Conservation (phyloP, 2,113 vertebrate genomes). For the Neodontobutis hainanensis region DNA sequence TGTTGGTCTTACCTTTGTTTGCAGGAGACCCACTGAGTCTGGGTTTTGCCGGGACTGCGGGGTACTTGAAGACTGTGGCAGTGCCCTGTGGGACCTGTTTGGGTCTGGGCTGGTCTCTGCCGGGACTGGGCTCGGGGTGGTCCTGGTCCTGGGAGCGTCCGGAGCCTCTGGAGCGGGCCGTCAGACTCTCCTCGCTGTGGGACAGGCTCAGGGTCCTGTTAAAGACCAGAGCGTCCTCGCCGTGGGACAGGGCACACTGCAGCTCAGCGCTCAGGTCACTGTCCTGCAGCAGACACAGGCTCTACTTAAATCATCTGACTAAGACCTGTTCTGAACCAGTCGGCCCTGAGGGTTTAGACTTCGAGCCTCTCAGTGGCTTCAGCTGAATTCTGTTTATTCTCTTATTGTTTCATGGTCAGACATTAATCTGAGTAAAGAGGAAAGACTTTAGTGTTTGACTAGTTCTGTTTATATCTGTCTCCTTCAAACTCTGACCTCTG, state of each 20-base stretch:
- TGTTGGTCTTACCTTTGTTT: constrained; percentile 63
- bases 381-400: no score
- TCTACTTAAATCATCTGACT: no score
- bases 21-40: constrained; percentile 51
- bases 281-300: constrained; percentile 70
- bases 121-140: constrained; percentile 69
- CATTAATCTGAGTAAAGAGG: no score
- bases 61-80: constrained; percentile 72
- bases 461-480: no score
- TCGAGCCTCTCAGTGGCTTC: no score
- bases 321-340: background rate
- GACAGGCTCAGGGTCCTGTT: constrained; percentile 79
- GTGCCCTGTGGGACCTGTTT: constrained; percentile 70
- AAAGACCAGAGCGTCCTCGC: constrained; percentile 76
- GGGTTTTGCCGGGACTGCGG: constrained; percentile 66
- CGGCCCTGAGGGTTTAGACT: no score
- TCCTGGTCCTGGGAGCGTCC: constrained; percentile 90
- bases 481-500: no score
- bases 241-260: constrained; percentile 85
- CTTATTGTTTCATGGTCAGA: no score
- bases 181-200: constrained; percentile 90
- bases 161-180: constrained; percentile 86
- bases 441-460: no score
- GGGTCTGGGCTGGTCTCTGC: constrained; percentile 71
- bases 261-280: constrained; percentile 90